Evolutionary conservation across 1,140 invertebrate genomes (phyloP).

Genomic region (Caenorhabditis remanei): DNA sequence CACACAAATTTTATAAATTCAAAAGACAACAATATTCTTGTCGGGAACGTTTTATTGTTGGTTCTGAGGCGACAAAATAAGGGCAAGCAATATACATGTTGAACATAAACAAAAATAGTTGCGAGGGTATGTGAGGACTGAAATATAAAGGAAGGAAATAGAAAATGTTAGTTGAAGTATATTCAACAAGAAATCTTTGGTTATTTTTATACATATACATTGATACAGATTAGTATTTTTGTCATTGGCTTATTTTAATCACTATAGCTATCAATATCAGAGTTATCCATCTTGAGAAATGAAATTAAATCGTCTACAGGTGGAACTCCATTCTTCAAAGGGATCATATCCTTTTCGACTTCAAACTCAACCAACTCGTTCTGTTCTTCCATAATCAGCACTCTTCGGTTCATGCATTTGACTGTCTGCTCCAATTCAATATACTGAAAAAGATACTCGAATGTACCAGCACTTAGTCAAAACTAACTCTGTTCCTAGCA

Average conservation of each 20-base stretch:
- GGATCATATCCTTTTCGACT: conserved; percentile 28
- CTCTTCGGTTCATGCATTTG: conserved; percentile 19
- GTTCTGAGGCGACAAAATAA: not conserved
- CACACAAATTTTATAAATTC: too few relatives aligned
- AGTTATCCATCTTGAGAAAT: not conserved
- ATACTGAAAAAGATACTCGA: conserved; percentile 15
- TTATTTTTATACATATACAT: conserved; percentile 36
- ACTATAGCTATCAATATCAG: not conserved
- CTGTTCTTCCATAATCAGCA: conserved; percentile 6
- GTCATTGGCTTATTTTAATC: not conserved
- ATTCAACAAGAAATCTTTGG: conserved; percentile 22
- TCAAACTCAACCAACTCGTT: conserved; percentile 12
- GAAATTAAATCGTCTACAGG: conserved; percentile 1
- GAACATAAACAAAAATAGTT: conserved; percentile 48
- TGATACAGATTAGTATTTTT: conserved; percentile 10
- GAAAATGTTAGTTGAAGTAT: conserved; percentile 1
- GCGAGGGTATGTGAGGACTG: not conserved
- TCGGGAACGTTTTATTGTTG: conserved; percentile 4
- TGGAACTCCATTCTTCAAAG: conserved; percentile 1
- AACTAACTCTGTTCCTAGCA: conserved; percentile 1
- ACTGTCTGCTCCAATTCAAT: conserved; percentile 43
- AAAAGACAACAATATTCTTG: too few relatives aligned
- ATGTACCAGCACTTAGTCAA: not conserved
- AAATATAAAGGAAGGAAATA: not conserved
- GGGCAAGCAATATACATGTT: conserved; percentile 48